Percentiles rank a stretch among this genome's conserved stretches.
Conservation (phyloP, 2,113 vertebrate species). For the Coptodon rendalli region DNA sequence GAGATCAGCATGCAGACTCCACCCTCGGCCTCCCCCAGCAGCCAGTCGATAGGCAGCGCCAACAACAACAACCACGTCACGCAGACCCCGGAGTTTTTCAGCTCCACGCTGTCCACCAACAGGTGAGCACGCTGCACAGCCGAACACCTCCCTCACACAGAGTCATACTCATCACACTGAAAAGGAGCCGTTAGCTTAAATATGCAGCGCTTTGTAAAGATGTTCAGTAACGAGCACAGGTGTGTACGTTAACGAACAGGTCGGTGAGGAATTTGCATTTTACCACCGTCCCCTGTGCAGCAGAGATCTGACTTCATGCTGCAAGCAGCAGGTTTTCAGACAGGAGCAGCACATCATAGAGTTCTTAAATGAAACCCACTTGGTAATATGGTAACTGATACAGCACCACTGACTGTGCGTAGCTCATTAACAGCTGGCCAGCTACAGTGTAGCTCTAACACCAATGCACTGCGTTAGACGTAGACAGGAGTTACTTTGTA, state of each 20-base stretch:
- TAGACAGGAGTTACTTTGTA: not conserved
- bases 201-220: not conserved
- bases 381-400: not conserved
- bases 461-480: not conserved
- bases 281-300: not conserved
- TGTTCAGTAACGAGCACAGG: not conserved
- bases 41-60: conserved; percentile 78
- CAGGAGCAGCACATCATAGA: not conserved
- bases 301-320: not conserved
- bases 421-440: not conserved
- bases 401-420: not conserved
- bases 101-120: conserved; percentile 73
- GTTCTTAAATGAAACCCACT: not conserved
- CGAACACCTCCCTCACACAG: not conserved
- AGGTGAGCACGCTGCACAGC: conserved; percentile 64
- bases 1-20: conserved; percentile 81
- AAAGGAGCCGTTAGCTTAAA: not conserved
- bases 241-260: not conserved
- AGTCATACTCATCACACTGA: not conserved
- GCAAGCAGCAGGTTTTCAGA: not conserved
- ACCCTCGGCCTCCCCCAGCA: conserved; percentile 83
- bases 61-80: conserved; percentile 74
- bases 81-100: conserved; percentile 76
- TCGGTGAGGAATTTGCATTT: not conserved
- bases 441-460: not conserved